Base-by-base conservation (phyloP, 2,113 vertebrate species). In the Boleophthalmus pectinirostris region DNA sequence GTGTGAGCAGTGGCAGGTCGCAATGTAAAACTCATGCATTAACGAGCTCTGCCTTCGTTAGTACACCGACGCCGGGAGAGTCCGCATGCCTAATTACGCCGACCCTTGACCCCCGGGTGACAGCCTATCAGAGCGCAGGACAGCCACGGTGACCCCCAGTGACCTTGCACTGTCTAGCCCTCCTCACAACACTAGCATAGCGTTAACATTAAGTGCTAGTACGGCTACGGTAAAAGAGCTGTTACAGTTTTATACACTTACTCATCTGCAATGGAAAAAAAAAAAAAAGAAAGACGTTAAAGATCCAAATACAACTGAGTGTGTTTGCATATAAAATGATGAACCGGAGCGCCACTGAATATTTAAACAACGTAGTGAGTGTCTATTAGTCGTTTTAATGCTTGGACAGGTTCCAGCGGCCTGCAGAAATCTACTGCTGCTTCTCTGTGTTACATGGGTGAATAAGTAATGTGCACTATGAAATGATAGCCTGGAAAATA, bases 51-150 rank as follows among this genome's bases (percentile, higher is more conserved):
- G 81, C 79, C 85, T 85, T 90, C 88, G 82, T 90, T 88, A 87
- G 84, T 87, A 88, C 89, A 85, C 70, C 56, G 35, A 79, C 69
- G 21, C 78, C 58, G 82, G 74, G 83, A 87, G 88, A 87, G 88
- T 82, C 85, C 77, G 87, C 82, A 90, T 88, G 88, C 66, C 82
- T 92, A 92, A 92, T 92, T 90, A 86, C 78, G 51, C 61, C 89
- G 87, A 92, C 88, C 90, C 68, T 69, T 89, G 57, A 83, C 58
- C 89, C 83, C 76, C 5, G 79, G 90, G 90, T 92, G 90, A 92
- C 90, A 92, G 90, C 89, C 90, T 92, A 92, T 91, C 90, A 92
- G 85, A 90, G 89, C 14, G 79, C 80, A 86, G 90, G 90, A 92
- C 89, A 92, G 89, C 89, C 87, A 90, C 75, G 49, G 73, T 89